Evolutionary conservation across 2,113 vertebrate species (phyloP).

Genomic region (Oncorhynchus mykiss): DNA sequence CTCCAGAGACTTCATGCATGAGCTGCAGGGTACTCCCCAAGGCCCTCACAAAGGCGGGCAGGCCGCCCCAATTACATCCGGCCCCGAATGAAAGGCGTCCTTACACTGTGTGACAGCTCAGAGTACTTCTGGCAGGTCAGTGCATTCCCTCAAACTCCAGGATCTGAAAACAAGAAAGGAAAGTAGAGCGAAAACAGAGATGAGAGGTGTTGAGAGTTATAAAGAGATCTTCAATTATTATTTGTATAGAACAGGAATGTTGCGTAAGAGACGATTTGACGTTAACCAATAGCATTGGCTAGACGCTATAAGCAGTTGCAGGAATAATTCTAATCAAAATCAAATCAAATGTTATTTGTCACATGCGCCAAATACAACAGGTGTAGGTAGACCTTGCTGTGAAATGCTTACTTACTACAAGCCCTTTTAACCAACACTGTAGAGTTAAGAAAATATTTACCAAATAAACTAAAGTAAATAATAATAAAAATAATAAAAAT

Average conservation of each 20-base stretch:
- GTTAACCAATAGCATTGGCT: not conserved
- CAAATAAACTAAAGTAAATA: no score
- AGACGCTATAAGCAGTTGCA: not conserved
- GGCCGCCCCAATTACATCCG: conserved; percentile 18
- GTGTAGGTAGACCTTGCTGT: no score
- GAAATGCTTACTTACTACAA: no score
- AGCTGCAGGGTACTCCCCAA: conserved; percentile 40
- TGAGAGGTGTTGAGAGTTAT: not conserved
- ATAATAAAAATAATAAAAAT: no score
- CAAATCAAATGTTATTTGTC: no score
- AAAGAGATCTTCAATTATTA: no score
- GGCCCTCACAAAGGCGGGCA: conserved; percentile 34
- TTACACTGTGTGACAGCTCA: conserved; percentile 92
- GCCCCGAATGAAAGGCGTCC: conserved; percentile 63
- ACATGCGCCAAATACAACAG: no score
- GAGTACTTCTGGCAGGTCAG: conserved; percentile 98
- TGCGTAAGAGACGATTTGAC: not conserved
- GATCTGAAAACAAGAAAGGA: conserved; percentile 72
- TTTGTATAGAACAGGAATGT: not conserved
- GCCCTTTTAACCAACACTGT: no score
- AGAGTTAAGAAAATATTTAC: no score
- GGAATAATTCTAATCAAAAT: not conserved
- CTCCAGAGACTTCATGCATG: conserved; percentile 32
- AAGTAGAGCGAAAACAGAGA: not conserved
- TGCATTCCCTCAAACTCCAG: conserved; percentile 97